phyloP scores from a whole-genome alignment of 2,888 invertebrate species.

The Altica lythri region DNA sequence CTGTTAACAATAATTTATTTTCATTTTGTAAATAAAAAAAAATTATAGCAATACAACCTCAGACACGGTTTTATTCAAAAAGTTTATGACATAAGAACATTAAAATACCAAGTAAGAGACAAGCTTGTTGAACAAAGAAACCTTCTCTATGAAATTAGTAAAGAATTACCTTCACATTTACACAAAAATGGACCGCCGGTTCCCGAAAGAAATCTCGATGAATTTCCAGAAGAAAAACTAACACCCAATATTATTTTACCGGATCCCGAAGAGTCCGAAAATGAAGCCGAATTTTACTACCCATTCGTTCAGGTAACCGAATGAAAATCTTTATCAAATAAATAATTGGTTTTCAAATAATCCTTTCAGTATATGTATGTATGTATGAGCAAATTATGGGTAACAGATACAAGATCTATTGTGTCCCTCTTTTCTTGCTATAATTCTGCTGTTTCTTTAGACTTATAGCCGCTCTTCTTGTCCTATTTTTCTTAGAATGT shows the following conservation, averaged over 20 bases:
- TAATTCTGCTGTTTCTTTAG: no score
- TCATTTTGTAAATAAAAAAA: constrained; percentile 1
- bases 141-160: constrained; percentile 61
- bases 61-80: constrained; percentile 60
- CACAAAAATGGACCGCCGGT: constrained; percentile 39
- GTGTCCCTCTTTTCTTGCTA: no score
- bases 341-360: no score
- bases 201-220: constrained; percentile 36
- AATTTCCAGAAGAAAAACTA: constrained; percentile 47
- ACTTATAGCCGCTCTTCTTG: no score
- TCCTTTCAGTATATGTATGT: neutral
- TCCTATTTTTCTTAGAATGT: no score
- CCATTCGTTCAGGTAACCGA: constrained; percentile 6
- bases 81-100: constrained; percentile 55
- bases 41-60: constrained; percentile 57
- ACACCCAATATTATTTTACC: constrained; percentile 37
- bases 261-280: constrained; percentile 26
- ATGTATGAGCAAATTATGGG: neutral
- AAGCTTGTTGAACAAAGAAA: constrained; percentile 49
- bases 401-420: no score
- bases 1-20: neutral
- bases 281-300: neutral
- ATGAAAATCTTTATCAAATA: neutral
- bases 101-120: constrained; percentile 56
- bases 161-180: constrained; percentile 43